A percentile compares a stretch with the other conserved stretches of the same genome.
Conservation (phyloP, 1,140 invertebrate genomes). For the Luehdorfia chinensis region DNA sequence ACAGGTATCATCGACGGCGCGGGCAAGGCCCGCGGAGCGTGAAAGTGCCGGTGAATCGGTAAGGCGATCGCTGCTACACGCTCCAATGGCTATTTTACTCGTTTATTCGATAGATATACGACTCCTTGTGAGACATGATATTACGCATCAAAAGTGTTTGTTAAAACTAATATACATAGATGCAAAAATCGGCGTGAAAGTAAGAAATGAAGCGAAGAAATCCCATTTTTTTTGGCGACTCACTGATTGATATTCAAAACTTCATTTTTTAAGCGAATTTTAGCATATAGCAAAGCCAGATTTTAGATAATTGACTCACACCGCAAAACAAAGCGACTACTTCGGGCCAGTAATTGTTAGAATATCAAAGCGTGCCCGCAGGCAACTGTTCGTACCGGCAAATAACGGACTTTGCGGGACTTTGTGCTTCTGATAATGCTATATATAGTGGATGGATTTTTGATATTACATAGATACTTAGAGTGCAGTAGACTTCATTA, state of each 20-base stretch:
- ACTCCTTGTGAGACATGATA: background rate
- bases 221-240: too few species aligned
- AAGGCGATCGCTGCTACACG: conserved; percentile 22
- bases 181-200: too few species aligned
- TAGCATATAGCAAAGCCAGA: conserved; percentile 2
- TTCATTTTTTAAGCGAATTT: too few species aligned
- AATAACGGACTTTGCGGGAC: conserved; percentile 4
- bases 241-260: too few species aligned
- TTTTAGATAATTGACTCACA: conserved; percentile 14
- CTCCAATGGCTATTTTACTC: conserved; percentile 7
- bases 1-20: conserved; percentile 3
- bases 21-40: conserved; percentile 19
- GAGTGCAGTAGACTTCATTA: too few species aligned
- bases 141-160: too few species aligned
- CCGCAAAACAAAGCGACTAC: conserved; percentile 4
- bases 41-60: conserved; percentile 30
- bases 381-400: conserved; percentile 1
- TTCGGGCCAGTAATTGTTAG: conserved; percentile 13
- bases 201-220: too few species aligned
- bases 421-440: conserved; percentile 3
- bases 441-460: too few species aligned
- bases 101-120: conserved; percentile 12
- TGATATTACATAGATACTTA: too few species aligned
- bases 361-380: conserved; percentile 20
- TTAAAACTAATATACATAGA: background rate